These are phyloP conservation scores for Lottia gigantea DNA, from an alignment of 2,888 invertebrate genomes.

Conservation along the genomic window DNA sequence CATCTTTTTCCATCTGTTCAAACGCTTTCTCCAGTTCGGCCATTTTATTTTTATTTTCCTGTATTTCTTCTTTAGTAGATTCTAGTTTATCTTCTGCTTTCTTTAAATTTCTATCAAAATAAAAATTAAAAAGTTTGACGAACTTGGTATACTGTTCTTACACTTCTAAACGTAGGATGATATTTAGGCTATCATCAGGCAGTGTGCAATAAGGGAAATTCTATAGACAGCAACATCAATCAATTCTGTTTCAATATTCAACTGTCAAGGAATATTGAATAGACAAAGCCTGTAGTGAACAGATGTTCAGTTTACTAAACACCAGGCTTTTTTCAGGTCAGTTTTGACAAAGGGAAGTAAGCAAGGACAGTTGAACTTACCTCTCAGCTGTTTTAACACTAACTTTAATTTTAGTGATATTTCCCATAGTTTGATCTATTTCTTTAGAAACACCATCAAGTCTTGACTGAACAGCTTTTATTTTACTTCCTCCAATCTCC, in stretches of 20 bases:
- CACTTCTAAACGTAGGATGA: no score
- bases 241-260: no score
- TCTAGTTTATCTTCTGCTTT: conserved; percentile 81
- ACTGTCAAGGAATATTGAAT: no score
- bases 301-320: no score
- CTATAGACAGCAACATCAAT: no score
- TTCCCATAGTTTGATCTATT: conserved; percentile 77
- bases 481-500: conserved; percentile 66
- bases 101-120: conserved; percentile 75
- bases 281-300: no score
- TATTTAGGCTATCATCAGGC: no score
- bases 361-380: conserved; percentile 51
- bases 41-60: conserved; percentile 67
- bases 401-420: conserved; percentile 70
- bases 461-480: conserved; percentile 68
- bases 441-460: conserved; percentile 78
- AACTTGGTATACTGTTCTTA: no score
- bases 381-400: conserved; percentile 71
- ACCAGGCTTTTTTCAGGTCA: no score
- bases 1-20: conserved; percentile 73
- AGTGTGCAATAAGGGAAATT: no score
- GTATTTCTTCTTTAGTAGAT: conserved; percentile 80
- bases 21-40: conserved; percentile 45
- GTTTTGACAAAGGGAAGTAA: no score
- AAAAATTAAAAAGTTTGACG: no score